Conservation (phyloP, 2,113 vertebrate species). For the Cochlearius cochlearius region DNA sequence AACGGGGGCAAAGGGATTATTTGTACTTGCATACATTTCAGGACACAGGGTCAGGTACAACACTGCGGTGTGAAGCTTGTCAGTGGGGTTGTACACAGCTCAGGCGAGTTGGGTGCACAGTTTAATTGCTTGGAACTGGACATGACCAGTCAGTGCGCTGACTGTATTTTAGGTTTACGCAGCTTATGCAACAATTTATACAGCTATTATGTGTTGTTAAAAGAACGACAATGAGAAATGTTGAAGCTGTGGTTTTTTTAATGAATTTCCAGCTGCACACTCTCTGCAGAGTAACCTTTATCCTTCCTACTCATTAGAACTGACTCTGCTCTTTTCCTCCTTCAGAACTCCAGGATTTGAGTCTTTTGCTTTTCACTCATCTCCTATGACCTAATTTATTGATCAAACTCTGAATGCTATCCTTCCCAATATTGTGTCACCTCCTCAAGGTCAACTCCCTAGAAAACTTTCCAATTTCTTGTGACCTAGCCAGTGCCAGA, state of each 20-base stretch:
- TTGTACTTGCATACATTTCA: background rate
- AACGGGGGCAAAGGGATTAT: background rate
- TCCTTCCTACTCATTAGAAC: background rate
- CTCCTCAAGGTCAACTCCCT: background rate
- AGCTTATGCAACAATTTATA: background rate
- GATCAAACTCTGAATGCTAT: background rate
- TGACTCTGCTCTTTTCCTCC: background rate
- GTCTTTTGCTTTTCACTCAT: conserved; percentile 17
- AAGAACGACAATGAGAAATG: background rate
- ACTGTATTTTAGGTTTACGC: background rate
- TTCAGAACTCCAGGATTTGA: background rate
- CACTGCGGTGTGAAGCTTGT: background rate
- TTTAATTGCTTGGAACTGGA: background rate
- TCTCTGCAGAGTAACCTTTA: background rate
- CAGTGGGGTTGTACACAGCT: background rate
- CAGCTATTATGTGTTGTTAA: background rate
- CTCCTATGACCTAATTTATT: conserved; percentile 40
- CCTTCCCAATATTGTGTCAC: background rate
- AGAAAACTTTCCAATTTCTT: background rate
- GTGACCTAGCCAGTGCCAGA: background rate
- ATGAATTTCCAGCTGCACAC: background rate
- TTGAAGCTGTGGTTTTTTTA: background rate
- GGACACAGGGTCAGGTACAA: fast-evolving
- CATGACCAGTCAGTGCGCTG: background rate
- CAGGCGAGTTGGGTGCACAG: background rate